Evolutionary conservation across 2,888 invertebrate species (phyloP).

Genomic region (Mystacides longicornis): DNA sequence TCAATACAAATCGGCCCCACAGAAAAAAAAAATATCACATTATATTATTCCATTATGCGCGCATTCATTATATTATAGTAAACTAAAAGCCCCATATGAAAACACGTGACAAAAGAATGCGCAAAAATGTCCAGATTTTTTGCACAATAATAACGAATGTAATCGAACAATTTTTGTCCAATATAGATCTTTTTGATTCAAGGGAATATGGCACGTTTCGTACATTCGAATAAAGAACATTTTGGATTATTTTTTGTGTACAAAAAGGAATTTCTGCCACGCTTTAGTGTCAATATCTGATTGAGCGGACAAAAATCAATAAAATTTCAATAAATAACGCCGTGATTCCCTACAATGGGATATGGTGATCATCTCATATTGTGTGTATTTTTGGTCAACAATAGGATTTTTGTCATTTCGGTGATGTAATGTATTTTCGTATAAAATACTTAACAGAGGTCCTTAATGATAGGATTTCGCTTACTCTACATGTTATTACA

Average conservation of each 20-base stretch:
- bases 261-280: slow-evolving; percentile 4
- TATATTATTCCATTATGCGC: no score
- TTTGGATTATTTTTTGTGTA: background rate
- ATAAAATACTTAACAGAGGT: background rate
- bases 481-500: no score
- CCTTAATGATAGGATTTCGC: background rate
- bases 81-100: slow-evolving; percentile 3
- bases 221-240: background rate
- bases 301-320: slow-evolving; percentile 23
- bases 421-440: slow-evolving; percentile 10
- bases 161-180: background rate
- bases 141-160: slow-evolving; percentile 10
- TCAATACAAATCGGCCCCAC: slow-evolving; percentile 1
- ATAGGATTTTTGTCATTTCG: slow-evolving; percentile 6
- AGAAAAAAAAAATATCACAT: no score
- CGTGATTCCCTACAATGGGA: slow-evolving; percentile 20
- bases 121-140: slow-evolving; percentile 22
- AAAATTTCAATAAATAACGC: slow-evolving; percentile 14
- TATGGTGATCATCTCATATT: slow-evolving; percentile 25
- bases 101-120: slow-evolving; percentile 14
- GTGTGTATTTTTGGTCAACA: slow-evolving; percentile 22
- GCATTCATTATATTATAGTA: slow-evolving; percentile 12
- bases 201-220: background rate
- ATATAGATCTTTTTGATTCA: no score
- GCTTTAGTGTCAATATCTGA: slow-evolving; percentile 23